Conservation (phyloP, 30 jellyfish, hydroid and myxozoan genomes). For the Cassiopea andromeda region DNA sequence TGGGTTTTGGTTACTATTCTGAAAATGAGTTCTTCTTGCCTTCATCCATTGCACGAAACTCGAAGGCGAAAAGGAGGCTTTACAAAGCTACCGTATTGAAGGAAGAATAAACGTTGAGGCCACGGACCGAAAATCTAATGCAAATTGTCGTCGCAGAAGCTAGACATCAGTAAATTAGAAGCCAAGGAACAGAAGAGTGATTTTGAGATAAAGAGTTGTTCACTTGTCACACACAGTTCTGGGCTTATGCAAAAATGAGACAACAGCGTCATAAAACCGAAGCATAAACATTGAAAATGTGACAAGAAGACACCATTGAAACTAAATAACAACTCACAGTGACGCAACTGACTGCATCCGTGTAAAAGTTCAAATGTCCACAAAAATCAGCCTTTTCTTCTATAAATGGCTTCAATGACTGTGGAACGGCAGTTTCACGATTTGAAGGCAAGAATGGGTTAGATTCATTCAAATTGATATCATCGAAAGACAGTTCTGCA, state of each 20-base stretch:
- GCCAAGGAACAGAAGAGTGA: no score
- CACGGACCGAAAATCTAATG: no score
- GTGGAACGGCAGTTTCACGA: slow-evolving; percentile 28
- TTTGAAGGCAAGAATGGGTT: slow-evolving; percentile 12
- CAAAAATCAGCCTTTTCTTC: background rate
- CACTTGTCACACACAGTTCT: no score
- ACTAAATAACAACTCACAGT: background rate
- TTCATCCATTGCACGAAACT: no score
- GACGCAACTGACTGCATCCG: slow-evolving; percentile 28
- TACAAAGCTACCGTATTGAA: no score
- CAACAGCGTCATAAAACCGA: background rate
- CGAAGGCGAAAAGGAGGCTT: no score
- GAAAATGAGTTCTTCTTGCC: no score
- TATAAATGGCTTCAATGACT: slow-evolving; percentile 24
- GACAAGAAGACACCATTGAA: background rate
- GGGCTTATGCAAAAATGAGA: background rate
- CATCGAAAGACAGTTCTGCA: background rate
- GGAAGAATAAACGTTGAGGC: no score
- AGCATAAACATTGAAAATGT: background rate
- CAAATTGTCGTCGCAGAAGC: no score
- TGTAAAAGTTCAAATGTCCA: slow-evolving; percentile 6
- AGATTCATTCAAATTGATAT: background rate
- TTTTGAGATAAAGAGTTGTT: no score
- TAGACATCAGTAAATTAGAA: no score
- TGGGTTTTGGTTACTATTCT: no score